Base-by-base conservation (phyloP, 2,113 vertebrate genomes). In the Pipra filicauda region DNA sequence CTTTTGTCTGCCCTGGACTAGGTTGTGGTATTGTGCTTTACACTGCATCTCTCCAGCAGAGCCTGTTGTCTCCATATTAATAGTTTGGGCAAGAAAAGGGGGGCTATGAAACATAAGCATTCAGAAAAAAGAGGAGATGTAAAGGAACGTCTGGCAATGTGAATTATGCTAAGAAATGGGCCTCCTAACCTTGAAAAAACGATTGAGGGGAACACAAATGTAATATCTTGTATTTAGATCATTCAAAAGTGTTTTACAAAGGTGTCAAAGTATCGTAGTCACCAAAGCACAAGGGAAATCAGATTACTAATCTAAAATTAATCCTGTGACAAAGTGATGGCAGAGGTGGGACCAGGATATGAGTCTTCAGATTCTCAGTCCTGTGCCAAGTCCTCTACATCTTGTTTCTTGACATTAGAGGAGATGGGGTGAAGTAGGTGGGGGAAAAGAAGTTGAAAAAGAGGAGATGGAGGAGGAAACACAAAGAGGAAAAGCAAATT, bases 1-100 rank as follows among this genome's bases (percentile, higher is more conserved):
- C 95, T 76, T 95, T 92, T 93, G 85, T 93, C 65, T 91, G 76
- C 51, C 66, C 75, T 85, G 93, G 72, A 65, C 73, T 69, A 75
- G 83, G 90, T 69, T 93, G 77, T 93, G 78, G 62, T 81, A 62
- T 84, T 94, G 71, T 85, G 62, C 74, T 92, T 79, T 21, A 11
- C 67, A 64, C 64, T 69, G 77, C 85, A 59, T 94, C 77, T 95
- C 86, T 85, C 23, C 58, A 65, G 55, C 90, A 94, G 62, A 84
- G 89, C 57, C 76, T 35, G 80, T 87, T 89, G 88, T 85, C 66
- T 91, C 80, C 65, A 51, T 94, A 58, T 66, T 74, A 91, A 94
- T 71, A 35, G 78, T n/a, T 10, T 79, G 80, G 70, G 74, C 59
- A 71, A 80, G 81, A 79, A 43, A 90, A 64, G 69, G 39, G 57